These are phyloP conservation scores for Chaetodon trifasciatus DNA, from an alignment of 2,797 vertebrate genomes.

Conservation along the genomic window DNA sequence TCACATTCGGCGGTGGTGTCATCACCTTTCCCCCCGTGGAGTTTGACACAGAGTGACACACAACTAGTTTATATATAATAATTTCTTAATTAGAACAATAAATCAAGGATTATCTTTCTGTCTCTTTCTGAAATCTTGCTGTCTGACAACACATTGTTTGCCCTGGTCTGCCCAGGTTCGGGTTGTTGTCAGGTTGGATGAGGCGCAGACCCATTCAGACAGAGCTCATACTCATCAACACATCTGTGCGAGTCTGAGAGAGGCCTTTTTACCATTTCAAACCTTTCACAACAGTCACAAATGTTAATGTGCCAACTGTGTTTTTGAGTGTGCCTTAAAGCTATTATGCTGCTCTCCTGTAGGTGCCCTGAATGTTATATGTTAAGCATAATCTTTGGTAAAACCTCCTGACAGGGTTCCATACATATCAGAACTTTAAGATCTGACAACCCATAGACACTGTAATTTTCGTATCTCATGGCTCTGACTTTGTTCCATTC, in stretches of 20 bases:
- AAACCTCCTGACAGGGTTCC: conserved; percentile 8
- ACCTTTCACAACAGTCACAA: not conserved
- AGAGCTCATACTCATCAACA: not conserved
- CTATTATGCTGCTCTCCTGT: not conserved
- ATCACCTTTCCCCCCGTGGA: not conserved
- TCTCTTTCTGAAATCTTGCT: not conserved
- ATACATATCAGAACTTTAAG: conserved; percentile 10
- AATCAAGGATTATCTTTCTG: not conserved
- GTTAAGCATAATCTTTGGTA: not conserved
- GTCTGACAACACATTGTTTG: too few species aligned
- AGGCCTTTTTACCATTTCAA: not conserved
- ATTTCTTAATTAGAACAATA: not conserved
- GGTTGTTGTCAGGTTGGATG: too few species aligned
- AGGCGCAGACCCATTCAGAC: not conserved
- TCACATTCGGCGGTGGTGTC: not conserved
- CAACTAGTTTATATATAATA: not conserved
- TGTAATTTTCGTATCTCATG: conserved; percentile 28
- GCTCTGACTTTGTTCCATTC: conserved; percentile 23
- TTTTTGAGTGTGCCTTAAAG: not conserved
- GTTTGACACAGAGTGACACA: not conserved
- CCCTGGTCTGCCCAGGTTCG: not conserved
- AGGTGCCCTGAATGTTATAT: not conserved
- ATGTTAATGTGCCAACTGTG: not conserved
- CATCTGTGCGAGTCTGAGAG: not conserved
- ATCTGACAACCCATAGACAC: conserved; percentile 25